A percentile compares a stretch with the other conserved stretches of the same genome.
Evolutionary conservation across 2,888 invertebrate species (phyloP).

Genomic region (Hyppa rectilinea): DNA sequence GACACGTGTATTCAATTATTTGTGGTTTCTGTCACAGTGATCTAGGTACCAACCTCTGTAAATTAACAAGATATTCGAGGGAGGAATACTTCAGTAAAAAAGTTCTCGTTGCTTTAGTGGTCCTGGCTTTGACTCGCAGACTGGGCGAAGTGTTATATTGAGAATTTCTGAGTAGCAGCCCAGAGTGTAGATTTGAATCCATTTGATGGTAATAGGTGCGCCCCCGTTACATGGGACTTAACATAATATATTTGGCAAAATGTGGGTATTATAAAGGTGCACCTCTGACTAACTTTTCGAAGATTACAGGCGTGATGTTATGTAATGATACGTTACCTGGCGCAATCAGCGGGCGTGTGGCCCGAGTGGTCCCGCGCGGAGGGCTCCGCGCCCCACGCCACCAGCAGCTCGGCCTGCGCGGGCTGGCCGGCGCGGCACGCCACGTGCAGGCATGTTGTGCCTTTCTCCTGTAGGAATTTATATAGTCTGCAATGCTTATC

Average conservation of each 20-base stretch:
- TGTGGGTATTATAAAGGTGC: no score
- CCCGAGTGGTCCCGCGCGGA: constrained; percentile 94
- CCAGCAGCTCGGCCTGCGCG: constrained; percentile 97
- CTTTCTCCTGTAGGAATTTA: constrained; percentile 93
- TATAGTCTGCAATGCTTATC: not conserved
- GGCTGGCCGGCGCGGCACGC: constrained; percentile 98
- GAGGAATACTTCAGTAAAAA: not conserved
- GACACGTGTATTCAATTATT: constrained; percentile 9
- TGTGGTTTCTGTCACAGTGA: no score
- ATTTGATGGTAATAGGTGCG: not conserved
- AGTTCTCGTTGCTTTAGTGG: not conserved
- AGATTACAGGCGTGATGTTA: not conserved
- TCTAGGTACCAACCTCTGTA: no score
- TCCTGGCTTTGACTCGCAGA: not conserved
- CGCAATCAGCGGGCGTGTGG: constrained; percentile 93
- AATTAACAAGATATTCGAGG: not conserved
- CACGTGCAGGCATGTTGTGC: constrained; percentile 97
- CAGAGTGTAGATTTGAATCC: not conserved
- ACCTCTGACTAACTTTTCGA: not conserved
- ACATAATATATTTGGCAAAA: not conserved
- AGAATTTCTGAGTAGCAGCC: not conserved
- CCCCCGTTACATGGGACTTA: not conserved
- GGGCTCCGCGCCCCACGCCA: constrained; percentile 98
- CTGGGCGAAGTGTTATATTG: not conserved
- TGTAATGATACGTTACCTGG: constrained; percentile 79